phyloP scores from a whole-genome alignment of 2,113 vertebrate species.

The Neolamprologus variostigma region DNA sequence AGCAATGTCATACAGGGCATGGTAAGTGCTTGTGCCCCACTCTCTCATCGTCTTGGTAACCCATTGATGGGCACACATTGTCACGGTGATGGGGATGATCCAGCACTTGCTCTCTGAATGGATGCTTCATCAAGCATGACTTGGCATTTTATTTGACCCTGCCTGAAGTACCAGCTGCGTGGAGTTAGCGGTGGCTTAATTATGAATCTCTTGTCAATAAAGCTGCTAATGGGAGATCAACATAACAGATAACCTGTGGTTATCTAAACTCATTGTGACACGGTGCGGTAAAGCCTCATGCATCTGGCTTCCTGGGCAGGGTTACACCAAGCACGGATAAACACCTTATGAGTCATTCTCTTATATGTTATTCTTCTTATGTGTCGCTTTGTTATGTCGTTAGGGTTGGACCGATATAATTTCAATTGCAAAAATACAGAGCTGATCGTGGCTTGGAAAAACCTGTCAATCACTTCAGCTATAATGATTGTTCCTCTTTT shows the following conservation, averaged over 20 bases:
- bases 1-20: slow-evolving; percentile 12
- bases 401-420: not conserved
- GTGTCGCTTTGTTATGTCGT: not conserved
- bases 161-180: not conserved
- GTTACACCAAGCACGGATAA: not conserved
- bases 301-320: not conserved
- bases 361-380: not conserved
- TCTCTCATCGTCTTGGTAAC: slow-evolving; percentile 26
- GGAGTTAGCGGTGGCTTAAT: not conserved
- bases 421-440: not conserved
- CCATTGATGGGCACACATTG: not conserved
- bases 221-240: slow-evolving; percentile 1
- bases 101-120: not conserved
- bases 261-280: not conserved
- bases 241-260: slow-evolving; percentile 16
- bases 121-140: not conserved
- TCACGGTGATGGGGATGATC: slow-evolving; percentile 1
- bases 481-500: not conserved
- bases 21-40: not conserved
- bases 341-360: not conserved
- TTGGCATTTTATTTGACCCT: not conserved
- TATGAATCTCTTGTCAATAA: slow-evolving; percentile 1
- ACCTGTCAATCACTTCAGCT: not conserved
- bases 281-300: not conserved
- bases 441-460: not conserved